Evolutionary conservation across 1,140 invertebrate genomes (phyloP), one percentile per base, ranked within the genome.

Genomic region (Bilobella aurantiaca): DNA sequence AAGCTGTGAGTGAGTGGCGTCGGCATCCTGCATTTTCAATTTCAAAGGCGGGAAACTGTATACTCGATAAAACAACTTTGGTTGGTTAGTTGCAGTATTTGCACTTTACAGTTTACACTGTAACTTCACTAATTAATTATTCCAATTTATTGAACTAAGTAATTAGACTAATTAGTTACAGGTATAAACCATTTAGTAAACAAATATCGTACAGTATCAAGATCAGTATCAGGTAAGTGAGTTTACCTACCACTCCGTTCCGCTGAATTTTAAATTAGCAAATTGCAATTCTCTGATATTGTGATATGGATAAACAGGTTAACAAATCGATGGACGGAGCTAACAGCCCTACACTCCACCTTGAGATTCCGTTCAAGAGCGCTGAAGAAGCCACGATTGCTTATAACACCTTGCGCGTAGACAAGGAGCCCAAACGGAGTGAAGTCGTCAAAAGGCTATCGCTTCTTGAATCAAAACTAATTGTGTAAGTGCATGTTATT

Each of bases 391-490:
- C 89, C 14, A 80, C 86, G 75, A 85, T 91, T 71, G 86, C 80
- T 21, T 87, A 83, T 76, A 83, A 87, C 72, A 84, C 87, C 5
- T 75, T 92, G 8, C 80, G 80, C 75, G 87, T 92, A 12, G 90
- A 91, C 75, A 69, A 78, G 46, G 89, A 91, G 76, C 89, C 89
- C 2, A 84, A 82, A 73, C 78, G 86, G 72, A 84, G 86, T 73
- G 80, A 80, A 69, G 82, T 86, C 1, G 78, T 74, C n/a, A 90
- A 86, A 75, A 74, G 75, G n/a, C 76, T 91, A 18, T 71, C 66
- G n/a, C 60, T 85, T 1, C 76, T 85, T 18, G 78, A 79, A 8
- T 84, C 84, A 72, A 74, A 78, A 62, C 74, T 90, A 25, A 78
- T 82, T 73, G 81, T 83, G 84, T 88, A 84, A 81, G 81, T 63